A percentile compares a stretch with the other conserved stretches of the same genome.
These are phyloP conservation scores for Tamias sibiricus DNA, from an alignment of 2,113 vertebrate species.

Conservation along the genomic window DNA sequence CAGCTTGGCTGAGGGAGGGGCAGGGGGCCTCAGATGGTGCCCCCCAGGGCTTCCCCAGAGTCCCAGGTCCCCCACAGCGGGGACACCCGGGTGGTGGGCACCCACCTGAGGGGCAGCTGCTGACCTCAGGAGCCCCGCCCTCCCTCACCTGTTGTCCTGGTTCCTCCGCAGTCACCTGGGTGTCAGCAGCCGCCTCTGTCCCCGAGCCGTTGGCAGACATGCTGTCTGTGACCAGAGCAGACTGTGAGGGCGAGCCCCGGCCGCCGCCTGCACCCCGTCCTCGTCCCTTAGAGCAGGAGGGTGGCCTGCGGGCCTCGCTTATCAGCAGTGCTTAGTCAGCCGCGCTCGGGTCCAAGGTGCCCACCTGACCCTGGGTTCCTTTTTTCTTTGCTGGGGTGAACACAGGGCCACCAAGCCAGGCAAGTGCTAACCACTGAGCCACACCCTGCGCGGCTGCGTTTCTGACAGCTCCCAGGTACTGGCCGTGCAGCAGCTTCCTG, in stretches of 20 bases:
- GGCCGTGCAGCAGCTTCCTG: not conserved
- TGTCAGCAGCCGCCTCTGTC: not conserved
- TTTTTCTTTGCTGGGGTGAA: too few relatives aligned
- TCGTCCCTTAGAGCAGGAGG: not conserved
- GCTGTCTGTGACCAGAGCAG: not conserved
- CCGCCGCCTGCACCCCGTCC: too few relatives aligned
- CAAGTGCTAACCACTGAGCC: too few relatives aligned
- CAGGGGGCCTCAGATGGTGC: not conserved
- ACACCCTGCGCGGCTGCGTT: too few relatives aligned
- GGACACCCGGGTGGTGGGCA: too few relatives aligned
- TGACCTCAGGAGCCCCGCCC: not conserved
- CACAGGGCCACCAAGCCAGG: too few relatives aligned
- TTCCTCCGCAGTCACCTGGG: not conserved
- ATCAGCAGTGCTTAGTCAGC: not conserved
- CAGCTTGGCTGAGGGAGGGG: not conserved
- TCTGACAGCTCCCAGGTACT: not conserved
- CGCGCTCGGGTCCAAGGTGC: not conserved
- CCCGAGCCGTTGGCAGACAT: slow-evolving; percentile 24
- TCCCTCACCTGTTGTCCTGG: slow-evolving; percentile 58
- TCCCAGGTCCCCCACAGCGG: too few relatives aligned
- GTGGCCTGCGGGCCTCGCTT: not conserved
- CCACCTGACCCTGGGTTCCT: accelerated
- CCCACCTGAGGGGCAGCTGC: too few relatives aligned
- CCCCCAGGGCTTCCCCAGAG: too few relatives aligned
- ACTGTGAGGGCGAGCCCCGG: not conserved